phyloP scores from a whole-genome alignment of 1,140 invertebrate genomes.

The Matsumurasca onukii region DNA sequence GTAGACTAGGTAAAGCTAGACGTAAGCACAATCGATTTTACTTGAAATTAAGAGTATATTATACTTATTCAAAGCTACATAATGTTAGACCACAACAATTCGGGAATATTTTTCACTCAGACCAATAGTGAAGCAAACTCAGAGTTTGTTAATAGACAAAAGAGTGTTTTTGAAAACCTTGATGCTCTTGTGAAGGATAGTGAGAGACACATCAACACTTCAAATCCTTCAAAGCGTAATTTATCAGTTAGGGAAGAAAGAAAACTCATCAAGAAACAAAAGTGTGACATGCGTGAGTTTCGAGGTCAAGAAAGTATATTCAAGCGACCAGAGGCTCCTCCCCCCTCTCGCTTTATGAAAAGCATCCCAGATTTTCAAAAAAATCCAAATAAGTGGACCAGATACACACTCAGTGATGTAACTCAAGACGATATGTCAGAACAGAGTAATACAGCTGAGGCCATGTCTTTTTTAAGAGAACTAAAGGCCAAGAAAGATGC shows the following conservation, averaged over 20 bases:
- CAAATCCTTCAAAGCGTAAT: not conserved
- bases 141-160: conserved; percentile 36
- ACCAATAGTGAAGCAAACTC: conserved; percentile 19
- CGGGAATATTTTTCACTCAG: not conserved
- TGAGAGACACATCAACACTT: not conserved
- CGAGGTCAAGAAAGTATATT: conserved; percentile 75
- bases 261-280: conserved; percentile 31
- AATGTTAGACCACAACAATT: no score
- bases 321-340: conserved; percentile 64
- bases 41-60: no score
- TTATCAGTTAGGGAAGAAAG: not conserved
- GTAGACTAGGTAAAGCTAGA: no score
- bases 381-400: conserved; percentile 76
- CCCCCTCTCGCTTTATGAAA: conserved; percentile 45
- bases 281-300: conserved; percentile 56
- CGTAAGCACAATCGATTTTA: no score
- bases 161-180: conserved; percentile 36
- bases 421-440: conserved; percentile 70
- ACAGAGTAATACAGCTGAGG: conserved; percentile 67
- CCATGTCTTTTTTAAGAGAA: conserved; percentile 66
- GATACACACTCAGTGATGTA: conserved; percentile 72
- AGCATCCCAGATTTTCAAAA: conserved; percentile 64
- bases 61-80: no score
- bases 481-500: conserved; percentile 57
- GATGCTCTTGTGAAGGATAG: conserved; percentile 25